Evolutionary conservation across 2,797 vertebrate species (phyloP), one percentile per base, ranked within the genome.

Genomic region (Chaunax sp.): DNA sequence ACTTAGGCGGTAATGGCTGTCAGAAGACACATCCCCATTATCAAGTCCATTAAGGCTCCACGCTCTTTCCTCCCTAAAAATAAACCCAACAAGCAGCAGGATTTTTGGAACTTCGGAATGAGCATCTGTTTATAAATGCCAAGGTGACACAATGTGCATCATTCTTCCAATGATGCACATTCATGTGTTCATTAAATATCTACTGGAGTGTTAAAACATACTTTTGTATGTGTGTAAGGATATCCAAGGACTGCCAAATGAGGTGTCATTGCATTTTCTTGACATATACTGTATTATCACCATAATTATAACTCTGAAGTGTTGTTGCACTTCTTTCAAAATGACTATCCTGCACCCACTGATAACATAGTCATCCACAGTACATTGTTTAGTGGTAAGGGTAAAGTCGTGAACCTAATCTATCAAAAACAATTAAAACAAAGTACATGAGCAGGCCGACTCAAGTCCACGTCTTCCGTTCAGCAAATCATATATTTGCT

Each of bases 11-110:
- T 93, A 93, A 93, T 92, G 85, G 90, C 82, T 81, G 84, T 86
- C 88, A 90, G 73, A 85, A 89, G 83, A 90, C 82, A 81, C 81
- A 90, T 81, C 56, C 77, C 87, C 82, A 92, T 92, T 90, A 93
- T 83, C 82, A 88, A 90, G 85, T 92, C 90, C 90, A 92, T 93
- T 92, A 92, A 87, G 85, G 84, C 62, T 20, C 58, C 54, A 62
- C 74, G 75, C 62, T 7, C 20, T 11, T 28, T 71, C 55, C 52
- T 47, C 55, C 50, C 50, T 74, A 65, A 45, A n/a, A 64, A 73
- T 59, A 80, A 19, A 40, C 3, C 20, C 28, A 74, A 63, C 19
- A 58, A 75, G 59, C 47, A 30, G 68, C 14, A 9, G 62, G 69
- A 75, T 75, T 78, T 75, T 67, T 6, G 15, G 71, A 85, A 81